phyloP scores from a whole-genome alignment of 2,888 invertebrate genomes.

The Sicus ferrugineus region DNA sequence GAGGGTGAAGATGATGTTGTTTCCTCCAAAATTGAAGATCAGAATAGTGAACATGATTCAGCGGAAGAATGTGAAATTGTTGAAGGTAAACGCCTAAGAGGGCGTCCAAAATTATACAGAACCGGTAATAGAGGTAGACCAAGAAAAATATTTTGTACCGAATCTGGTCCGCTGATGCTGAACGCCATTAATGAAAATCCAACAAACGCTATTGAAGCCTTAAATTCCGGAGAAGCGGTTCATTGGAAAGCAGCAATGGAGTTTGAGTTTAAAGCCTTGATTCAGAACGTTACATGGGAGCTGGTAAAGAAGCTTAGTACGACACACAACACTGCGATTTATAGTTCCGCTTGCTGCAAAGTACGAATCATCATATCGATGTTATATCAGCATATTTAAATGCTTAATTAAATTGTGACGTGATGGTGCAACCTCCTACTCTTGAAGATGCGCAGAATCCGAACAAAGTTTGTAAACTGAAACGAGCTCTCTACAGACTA shows the following conservation, averaged over 20 bases:
- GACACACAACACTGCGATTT: background rate
- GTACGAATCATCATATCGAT: background rate
- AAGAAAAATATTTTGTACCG: background rate
- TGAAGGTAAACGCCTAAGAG: background rate
- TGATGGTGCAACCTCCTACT: constrained; percentile 26
- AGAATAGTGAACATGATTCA: background rate
- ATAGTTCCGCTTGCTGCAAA: background rate
- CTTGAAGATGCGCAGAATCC: constrained; percentile 27
- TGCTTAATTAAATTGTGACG: constrained; percentile 28
- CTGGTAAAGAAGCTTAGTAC: background rate
- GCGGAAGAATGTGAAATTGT: background rate
- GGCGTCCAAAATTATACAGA: background rate
- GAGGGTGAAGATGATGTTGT: background rate
- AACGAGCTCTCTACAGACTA: constrained; percentile 32
- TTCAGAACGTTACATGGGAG: background rate
- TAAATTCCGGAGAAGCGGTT: background rate
- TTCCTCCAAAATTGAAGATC: background rate
- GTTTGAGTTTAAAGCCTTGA: background rate
- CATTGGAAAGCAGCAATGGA: constrained; percentile 1
- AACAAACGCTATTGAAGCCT: background rate
- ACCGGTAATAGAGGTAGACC: constrained; percentile 4
- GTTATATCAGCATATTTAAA: constrained; percentile 31
- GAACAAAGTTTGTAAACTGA: constrained; percentile 28
- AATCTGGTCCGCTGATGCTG: background rate
- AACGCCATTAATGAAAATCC: background rate